Conservation (phyloP, 2,113 vertebrate genomes). For the Uropsilus gracilis region DNA sequence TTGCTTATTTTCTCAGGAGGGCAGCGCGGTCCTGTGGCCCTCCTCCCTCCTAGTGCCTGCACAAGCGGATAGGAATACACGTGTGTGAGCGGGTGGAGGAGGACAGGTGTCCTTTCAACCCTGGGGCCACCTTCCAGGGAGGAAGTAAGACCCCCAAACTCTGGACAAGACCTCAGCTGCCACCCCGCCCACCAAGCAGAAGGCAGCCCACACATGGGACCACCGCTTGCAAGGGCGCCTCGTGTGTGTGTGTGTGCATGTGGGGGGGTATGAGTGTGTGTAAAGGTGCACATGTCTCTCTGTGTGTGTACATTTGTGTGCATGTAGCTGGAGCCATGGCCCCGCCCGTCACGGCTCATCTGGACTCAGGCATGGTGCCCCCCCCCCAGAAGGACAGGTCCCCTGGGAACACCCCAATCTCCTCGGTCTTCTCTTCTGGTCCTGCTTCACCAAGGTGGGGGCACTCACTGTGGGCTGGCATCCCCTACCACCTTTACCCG, state of each 20-base stretch:
- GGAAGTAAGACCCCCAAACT: no score
- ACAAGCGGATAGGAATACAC: not conserved
- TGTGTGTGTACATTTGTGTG: not conserved
- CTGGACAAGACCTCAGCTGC: no score
- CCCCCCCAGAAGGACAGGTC: not conserved
- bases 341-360: not conserved
- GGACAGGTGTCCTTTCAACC: fast-evolving
- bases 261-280: not conserved
- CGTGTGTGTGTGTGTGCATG: not conserved
- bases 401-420: not conserved
- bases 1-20: not conserved
- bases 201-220: no score
- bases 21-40: not conserved
- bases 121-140: no score
- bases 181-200: no score
- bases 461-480: not conserved
- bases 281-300: not conserved
- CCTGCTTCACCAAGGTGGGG: not conserved
- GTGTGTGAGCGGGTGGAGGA: not conserved
- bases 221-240: no score
- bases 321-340: not conserved
- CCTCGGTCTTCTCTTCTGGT: not conserved
- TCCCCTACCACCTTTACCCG: not conserved
- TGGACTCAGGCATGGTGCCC: not conserved
- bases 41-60: not conserved